phyloP scores from a whole-genome alignment of 1,140 invertebrate genomes.

The Dermatophagoides farinae region DNA sequence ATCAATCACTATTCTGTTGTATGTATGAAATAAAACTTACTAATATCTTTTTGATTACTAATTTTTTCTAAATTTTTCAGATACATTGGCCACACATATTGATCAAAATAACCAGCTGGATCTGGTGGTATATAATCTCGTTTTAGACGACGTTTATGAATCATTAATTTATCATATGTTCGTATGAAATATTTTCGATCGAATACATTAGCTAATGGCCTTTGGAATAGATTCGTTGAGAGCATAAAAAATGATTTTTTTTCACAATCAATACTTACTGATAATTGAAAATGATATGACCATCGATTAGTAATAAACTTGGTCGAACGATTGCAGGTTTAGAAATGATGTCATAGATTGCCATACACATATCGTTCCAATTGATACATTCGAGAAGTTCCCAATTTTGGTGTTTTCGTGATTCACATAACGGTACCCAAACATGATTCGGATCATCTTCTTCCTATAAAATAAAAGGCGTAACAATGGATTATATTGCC shows the following conservation, averaged over 20 bases:
- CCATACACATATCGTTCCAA: slow-evolving; percentile 32
- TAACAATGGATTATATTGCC: neutral
- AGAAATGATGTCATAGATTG: neutral
- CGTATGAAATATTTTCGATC: slow-evolving; percentile 24
- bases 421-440: slow-evolving; percentile 30
- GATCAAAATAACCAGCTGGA: slow-evolving; percentile 25
- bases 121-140: slow-evolving; percentile 24
- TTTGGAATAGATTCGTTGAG: neutral
- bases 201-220: slow-evolving; percentile 18
- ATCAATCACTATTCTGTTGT: neutral
- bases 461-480: no score
- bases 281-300: slow-evolving; percentile 1
- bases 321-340: neutral
- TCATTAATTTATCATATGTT: slow-evolving; percentile 20
- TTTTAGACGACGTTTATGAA: slow-evolving; percentile 19
- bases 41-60: slow-evolving; percentile 5
- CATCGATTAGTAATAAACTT: slow-evolving; percentile 1
- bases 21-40: neutral
- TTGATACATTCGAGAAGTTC: slow-evolving; percentile 48
- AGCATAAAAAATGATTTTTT: neutral
- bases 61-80: slow-evolving; percentile 19
- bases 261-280: neutral
- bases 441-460: slow-evolving; percentile 39
- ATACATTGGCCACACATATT: slow-evolving; percentile 27
- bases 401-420: slow-evolving; percentile 52